Evolutionary conservation across 2,888 invertebrate species (phyloP).

Genomic region (Platycheirus albimanus): DNA sequence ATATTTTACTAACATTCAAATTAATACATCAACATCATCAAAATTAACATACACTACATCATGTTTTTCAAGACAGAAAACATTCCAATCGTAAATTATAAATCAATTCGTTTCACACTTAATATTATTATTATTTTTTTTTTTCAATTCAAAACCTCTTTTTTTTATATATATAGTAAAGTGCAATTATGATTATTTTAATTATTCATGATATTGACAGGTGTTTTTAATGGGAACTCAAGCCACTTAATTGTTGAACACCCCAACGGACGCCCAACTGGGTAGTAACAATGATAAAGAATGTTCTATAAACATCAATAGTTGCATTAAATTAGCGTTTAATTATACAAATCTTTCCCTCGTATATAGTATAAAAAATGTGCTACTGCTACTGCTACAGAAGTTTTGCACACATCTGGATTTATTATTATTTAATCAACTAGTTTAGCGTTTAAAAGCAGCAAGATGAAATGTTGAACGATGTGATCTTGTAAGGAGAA

Average conservation of each 20-base stretch:
- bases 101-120: slow-evolving; percentile 18
- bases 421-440: slow-evolving; percentile 58
- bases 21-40: slow-evolving; percentile 37
- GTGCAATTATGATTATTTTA: slow-evolving; percentile 42
- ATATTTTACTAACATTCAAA: slow-evolving; percentile 25
- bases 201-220: slow-evolving; percentile 66
- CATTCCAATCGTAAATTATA: slow-evolving; percentile 52
- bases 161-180: slow-evolving; percentile 12
- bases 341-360: slow-evolving; percentile 41
- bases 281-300: slow-evolving; percentile 11
- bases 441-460: slow-evolving; percentile 35
- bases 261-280: neutral
- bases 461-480: slow-evolving; percentile 42
- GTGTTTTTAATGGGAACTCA: slow-evolving; percentile 56
- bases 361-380: slow-evolving; percentile 15
- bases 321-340: slow-evolving; percentile 55
- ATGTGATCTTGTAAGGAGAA: slow-evolving; percentile 46
- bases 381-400: slow-evolving; percentile 7
- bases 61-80: slow-evolving; percentile 35
- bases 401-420: slow-evolving; percentile 55
- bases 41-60: slow-evolving; percentile 38
- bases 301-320: slow-evolving; percentile 32
- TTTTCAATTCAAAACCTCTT: slow-evolving; percentile 18
- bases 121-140: slow-evolving; percentile 28
- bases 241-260: slow-evolving; percentile 8